Conservation (phyloP, 92 coral and sea anemone genomes). For the Umimayanthus chanpuru region DNA sequence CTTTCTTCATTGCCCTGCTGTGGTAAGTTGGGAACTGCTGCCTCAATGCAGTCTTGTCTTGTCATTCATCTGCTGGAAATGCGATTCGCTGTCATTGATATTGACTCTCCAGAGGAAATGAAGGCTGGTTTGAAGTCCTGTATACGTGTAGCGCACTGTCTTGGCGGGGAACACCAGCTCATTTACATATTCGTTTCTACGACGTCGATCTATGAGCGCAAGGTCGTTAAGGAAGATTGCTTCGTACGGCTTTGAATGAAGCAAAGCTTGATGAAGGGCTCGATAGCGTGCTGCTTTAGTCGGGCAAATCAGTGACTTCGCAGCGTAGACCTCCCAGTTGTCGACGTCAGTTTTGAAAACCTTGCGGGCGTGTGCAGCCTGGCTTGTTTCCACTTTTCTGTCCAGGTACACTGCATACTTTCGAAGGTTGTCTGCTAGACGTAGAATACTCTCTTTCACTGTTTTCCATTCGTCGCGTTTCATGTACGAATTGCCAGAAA, state of each 20-base stretch:
- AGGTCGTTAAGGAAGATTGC: too few species aligned
- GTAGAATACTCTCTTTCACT: constrained; percentile 35
- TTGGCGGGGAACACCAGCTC: too few species aligned
- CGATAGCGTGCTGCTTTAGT: too few species aligned
- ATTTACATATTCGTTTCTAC: too few species aligned
- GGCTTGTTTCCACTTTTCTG: constrained; percentile 32
- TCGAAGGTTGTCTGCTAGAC: constrained; percentile 48
- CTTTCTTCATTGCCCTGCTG: too few species aligned
- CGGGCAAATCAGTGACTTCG: too few species aligned
- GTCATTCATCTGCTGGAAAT: constrained; percentile 41
- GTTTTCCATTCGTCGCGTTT: constrained; percentile 44
- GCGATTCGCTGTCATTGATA: neutral
- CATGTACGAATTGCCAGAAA: constrained; percentile 34
- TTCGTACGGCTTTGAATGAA: too few species aligned
- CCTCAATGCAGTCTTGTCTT: constrained; percentile 18
- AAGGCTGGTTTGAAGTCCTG: constrained; percentile 43
- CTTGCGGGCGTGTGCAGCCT: constrained; percentile 42
- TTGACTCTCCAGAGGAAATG: constrained; percentile 45
- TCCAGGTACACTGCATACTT: constrained; percentile 50
- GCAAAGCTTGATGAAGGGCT: too few species aligned
- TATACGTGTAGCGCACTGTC: too few species aligned
- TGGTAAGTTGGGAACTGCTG: too few species aligned
- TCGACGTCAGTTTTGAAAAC: constrained; percentile 32
- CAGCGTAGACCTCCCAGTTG: constrained; percentile 47
- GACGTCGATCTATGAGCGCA: too few species aligned